Conservation (phyloP, 37 sponge, comb jelly and placozoan genomes). For the Eunapius fragilis region DNA sequence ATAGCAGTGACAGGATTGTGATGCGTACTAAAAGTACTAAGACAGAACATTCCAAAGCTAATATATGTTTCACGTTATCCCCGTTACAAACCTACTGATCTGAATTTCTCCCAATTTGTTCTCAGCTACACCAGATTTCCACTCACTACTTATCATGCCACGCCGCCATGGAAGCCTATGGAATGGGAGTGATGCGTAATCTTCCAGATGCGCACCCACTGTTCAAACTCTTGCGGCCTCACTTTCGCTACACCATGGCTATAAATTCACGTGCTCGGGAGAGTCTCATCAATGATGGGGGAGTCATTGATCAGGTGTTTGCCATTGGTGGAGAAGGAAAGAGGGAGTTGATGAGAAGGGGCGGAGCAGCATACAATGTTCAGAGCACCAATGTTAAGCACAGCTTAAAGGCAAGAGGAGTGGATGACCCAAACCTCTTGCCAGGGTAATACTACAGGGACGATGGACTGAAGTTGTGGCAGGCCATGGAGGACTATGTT, state of each 20-base stretch:
- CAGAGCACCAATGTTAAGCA: slow-evolving; percentile 22
- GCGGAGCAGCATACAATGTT: slow-evolving; percentile 15
- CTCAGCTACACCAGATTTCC: slow-evolving; percentile 55
- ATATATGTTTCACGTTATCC: no score
- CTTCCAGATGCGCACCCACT: slow-evolving; percentile 75
- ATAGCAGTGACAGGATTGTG: no score
- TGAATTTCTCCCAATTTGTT: no score
- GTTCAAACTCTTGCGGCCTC: slow-evolving; percentile 60
- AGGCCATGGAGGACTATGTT: slow-evolving; percentile 53
- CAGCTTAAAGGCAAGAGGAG: slow-evolving; percentile 52
- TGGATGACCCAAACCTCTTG: slow-evolving; percentile 48
- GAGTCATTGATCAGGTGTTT: slow-evolving; percentile 47
- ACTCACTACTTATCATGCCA: slow-evolving; percentile 72
- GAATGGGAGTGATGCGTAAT: slow-evolving; percentile 58
- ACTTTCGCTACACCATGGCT: slow-evolving; percentile 66
- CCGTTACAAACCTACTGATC: no score
- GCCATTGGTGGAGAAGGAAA: slow-evolving; percentile 59
- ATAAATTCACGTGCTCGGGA: slow-evolving; percentile 62
- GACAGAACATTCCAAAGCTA: no score
- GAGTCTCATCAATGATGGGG: slow-evolving; percentile 39
- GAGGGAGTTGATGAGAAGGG: slow-evolving; percentile 11
- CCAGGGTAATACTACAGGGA: slow-evolving; percentile 84
- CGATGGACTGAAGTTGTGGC: slow-evolving; percentile 68
- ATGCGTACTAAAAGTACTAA: no score
- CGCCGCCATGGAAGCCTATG: slow-evolving; percentile 71